phyloP scores from a whole-genome alignment of 2,113 vertebrate genomes.

The Sapayoa aenigma region DNA sequence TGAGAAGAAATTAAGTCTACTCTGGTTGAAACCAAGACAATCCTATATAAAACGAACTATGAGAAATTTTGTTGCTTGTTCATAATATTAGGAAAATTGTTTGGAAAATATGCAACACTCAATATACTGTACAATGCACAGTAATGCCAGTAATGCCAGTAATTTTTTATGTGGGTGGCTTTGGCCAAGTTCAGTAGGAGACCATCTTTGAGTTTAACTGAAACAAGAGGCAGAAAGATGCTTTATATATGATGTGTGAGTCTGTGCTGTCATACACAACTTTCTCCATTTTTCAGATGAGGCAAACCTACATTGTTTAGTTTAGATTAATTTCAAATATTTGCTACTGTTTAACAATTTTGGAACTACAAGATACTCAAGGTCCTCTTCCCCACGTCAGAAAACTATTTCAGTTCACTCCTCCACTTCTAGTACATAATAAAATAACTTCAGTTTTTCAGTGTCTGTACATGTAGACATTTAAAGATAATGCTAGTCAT shows the following conservation, averaged over 20 bases:
- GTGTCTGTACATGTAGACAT: background rate
- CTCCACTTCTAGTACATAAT: background rate
- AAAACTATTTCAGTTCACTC: background rate
- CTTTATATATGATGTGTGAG: background rate
- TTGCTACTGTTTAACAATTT: background rate
- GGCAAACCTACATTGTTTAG: background rate
- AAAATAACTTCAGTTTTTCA: background rate
- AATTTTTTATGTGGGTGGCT: background rate
- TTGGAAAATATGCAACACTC: background rate
- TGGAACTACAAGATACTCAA: background rate
- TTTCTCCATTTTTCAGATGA: background rate
- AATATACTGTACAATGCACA: background rate
- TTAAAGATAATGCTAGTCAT: constrained; percentile 8
- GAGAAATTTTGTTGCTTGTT: background rate
- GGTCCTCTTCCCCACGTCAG: background rate
- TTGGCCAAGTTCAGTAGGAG: background rate
- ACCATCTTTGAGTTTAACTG: background rate
- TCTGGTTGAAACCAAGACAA: background rate
- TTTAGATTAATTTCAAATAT: background rate
- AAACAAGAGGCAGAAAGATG: background rate
- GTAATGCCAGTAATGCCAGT: too few relatives aligned
- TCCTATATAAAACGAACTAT: background rate
- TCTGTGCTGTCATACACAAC: background rate
- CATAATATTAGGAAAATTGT: background rate
- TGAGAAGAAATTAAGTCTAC: background rate